A percentile compares a stretch with the other conserved stretches of the same genome.
phyloP scores from a whole-genome alignment of 2,888 invertebrate species.

The Nudaria mundana region DNA sequence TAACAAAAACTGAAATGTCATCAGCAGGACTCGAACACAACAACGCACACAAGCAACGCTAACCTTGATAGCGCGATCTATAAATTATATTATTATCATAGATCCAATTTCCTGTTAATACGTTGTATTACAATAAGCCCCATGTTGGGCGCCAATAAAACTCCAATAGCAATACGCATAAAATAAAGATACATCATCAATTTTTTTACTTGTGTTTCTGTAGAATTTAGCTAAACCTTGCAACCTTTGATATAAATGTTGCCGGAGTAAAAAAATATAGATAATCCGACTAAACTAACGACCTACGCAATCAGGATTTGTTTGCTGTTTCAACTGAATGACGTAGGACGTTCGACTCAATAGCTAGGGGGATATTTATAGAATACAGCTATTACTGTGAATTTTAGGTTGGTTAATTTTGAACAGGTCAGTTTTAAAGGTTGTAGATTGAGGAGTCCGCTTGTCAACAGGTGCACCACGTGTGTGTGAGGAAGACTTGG shows the following conservation, averaged over 20 bases:
- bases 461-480: no score
- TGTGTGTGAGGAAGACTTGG: no score
- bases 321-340: neutral
- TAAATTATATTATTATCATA: no score
- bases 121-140: constrained; percentile 4
- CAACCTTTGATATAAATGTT: neutral
- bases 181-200: neutral
- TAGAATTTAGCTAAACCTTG: neutral
- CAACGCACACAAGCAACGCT: no score
- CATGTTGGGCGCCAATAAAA: constrained; percentile 15
- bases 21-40: no score
- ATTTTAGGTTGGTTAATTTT: no score
- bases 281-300: neutral
- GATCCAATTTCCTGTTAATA: no score
- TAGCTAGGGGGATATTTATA: neutral
- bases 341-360: neutral
- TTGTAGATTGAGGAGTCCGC: no score
- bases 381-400: no score
- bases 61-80: no score
- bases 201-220: neutral
- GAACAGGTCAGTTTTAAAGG: no score
- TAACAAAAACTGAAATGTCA: no score
- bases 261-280: neutral
- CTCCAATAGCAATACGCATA: neutral
- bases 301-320: neutral